These are phyloP conservation scores for Labia minor DNA, from an alignment of 2,888 invertebrate genomes.

Conservation along the genomic window DNA sequence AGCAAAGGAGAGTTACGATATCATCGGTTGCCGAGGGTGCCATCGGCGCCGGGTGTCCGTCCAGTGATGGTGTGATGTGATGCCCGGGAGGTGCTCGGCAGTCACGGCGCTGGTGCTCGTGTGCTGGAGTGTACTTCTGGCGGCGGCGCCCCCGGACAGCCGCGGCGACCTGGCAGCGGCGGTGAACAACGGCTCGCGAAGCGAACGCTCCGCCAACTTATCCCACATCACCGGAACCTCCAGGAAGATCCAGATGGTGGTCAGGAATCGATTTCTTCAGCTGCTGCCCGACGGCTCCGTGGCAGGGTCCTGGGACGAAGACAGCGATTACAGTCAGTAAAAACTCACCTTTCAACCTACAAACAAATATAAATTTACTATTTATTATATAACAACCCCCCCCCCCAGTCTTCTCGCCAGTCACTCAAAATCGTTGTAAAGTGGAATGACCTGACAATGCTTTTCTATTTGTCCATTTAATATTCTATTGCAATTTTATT, in stretches of 20 bases:
- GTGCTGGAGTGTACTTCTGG: neutral
- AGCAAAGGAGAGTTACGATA: too few relatives aligned
- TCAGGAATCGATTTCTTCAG: slow-evolving; percentile 73
- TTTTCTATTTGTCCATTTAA: too few relatives aligned
- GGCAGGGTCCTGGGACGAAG: slow-evolving; percentile 69
- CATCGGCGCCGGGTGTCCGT: neutral
- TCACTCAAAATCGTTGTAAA: too few relatives aligned
- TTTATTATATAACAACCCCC: too few relatives aligned
- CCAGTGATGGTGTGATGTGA: neutral
- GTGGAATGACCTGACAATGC: too few relatives aligned
- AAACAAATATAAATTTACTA: too few relatives aligned
- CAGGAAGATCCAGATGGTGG: slow-evolving; percentile 71
- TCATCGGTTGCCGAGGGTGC: neutral
- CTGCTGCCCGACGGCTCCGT: slow-evolving; percentile 74
- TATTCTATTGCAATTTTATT: too few relatives aligned
- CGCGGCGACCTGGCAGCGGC: too few relatives aligned
- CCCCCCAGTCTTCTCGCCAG: too few relatives aligned
- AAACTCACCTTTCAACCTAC: too few relatives aligned
- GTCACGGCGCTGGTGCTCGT: neutral
- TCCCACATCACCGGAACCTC: slow-evolving; percentile 69
- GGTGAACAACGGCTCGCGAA: slow-evolving; percentile 35
- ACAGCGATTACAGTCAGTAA: slow-evolving; percentile 74
- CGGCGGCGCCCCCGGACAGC: neutral
- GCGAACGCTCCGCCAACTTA: slow-evolving; percentile 66
- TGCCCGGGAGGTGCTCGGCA: neutral